These are phyloP conservation scores for Bombus waltoni DNA, from an alignment of 1,140 invertebrate species.

Conservation along the genomic window DNA sequence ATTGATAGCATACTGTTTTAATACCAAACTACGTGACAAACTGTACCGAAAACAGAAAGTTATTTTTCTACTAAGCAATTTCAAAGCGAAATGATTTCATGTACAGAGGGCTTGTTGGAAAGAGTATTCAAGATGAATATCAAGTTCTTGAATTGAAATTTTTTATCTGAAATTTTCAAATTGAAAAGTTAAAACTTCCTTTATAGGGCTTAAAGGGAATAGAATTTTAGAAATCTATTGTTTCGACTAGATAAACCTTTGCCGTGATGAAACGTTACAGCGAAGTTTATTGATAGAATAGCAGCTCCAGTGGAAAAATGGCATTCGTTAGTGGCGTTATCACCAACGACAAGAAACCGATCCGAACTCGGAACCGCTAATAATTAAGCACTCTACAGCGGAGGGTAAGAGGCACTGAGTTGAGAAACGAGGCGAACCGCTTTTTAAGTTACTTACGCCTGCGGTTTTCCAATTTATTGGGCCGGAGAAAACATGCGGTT, in stretches of 20 bases:
- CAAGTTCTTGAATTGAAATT: not conserved
- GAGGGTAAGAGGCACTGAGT: slow-evolving; percentile 26
- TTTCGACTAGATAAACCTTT: not conserved
- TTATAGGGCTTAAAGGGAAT: not conserved
- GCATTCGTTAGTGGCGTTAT: not conserved
- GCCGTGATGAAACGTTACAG: not conserved
- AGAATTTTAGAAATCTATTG: not conserved
- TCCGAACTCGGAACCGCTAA: slow-evolving; percentile 27
- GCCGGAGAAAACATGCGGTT: not conserved
- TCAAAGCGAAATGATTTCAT: not conserved
- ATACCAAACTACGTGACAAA: too few relatives aligned
- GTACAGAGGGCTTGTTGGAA: too few relatives aligned
- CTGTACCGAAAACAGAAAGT: too few relatives aligned
- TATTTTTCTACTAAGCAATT: not conserved
- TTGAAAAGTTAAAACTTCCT: not conserved
- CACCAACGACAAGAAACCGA: slow-evolving; percentile 18
- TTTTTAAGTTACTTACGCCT: slow-evolving; percentile 37
- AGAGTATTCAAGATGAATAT: too few relatives aligned
- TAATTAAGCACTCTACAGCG: slow-evolving; percentile 35
- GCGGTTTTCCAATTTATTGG: slow-evolving; percentile 31
- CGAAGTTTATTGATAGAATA: not conserved
- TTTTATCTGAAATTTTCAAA: not conserved
- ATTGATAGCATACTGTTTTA: too few relatives aligned
- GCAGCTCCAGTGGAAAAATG: not conserved
- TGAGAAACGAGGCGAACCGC: slow-evolving; percentile 19